Percentiles rank a stretch among this genome's conserved stretches.
phyloP scores from a whole-genome alignment of 1,140 invertebrate species.

The Drosophila aff. region DNA sequence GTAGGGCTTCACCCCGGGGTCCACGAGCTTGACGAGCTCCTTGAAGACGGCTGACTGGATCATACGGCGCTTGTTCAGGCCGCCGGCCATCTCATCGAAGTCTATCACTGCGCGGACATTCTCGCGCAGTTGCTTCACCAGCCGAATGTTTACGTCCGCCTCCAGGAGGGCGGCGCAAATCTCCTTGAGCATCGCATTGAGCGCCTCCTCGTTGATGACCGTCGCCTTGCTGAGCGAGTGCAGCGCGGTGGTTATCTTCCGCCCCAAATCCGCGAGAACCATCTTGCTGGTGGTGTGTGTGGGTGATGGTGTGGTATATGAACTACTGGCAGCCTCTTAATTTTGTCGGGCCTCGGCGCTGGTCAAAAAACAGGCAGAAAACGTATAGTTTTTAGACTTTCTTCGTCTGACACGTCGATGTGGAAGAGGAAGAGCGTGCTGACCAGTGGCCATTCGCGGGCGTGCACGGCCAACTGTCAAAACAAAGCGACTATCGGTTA shows the following conservation, averaged over 20 bases:
- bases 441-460: slow-evolving; percentile 43
- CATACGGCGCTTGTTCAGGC: slow-evolving; percentile 99
- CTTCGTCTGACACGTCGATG: slow-evolving; percentile 67
- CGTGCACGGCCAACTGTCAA: slow-evolving; percentile 36
- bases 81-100: slow-evolving; percentile 99
- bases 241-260: slow-evolving; percentile 99
- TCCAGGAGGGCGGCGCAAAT: slow-evolving; percentile 98
- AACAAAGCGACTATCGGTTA: slow-evolving; percentile 40
- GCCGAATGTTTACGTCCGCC: slow-evolving; percentile 99
- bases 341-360: slow-evolving; percentile 42
- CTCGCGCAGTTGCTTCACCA: slow-evolving; percentile 98
- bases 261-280: slow-evolving; percentile 99
- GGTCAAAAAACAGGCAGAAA: slow-evolving; percentile 38
- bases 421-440: slow-evolving; percentile 57
- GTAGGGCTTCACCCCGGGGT: slow-evolving; percentile 99
- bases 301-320: slow-evolving; percentile 33
- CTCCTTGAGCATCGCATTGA: slow-evolving; percentile 99
- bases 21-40: slow-evolving; percentile 99
- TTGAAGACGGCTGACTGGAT: slow-evolving; percentile 99
- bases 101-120: slow-evolving; percentile 99
- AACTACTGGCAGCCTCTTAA: slow-evolving; percentile 47
- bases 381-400: slow-evolving; percentile 63
- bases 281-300: slow-evolving; percentile 87
- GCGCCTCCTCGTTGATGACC: slow-evolving; percentile 99
- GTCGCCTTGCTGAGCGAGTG: slow-evolving; percentile 99